Evolutionary conservation across 1,140 invertebrate species (phyloP), one percentile per base, ranked within the genome.

Genomic region (Drosophila malerkotliana): DNA sequence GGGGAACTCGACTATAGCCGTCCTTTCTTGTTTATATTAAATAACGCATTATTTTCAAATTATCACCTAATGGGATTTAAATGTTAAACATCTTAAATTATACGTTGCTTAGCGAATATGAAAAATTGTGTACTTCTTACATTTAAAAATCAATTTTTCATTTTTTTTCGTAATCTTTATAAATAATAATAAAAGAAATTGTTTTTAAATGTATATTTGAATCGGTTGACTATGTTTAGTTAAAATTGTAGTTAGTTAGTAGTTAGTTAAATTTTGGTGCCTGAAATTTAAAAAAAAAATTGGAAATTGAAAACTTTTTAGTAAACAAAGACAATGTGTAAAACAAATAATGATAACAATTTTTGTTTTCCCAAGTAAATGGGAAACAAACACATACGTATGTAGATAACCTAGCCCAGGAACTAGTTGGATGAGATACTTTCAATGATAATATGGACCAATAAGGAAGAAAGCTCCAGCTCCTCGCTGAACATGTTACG

Each of bases 401-500:
- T 15, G 39, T 41, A 14, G n/a, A 14, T 14, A 34, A 34, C 32
- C 9, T 34, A 10, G 2, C 32, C 6, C 8, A 8, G 21, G 3
- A 21, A 6, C 21, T 81, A 80, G 6, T 63, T 57, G 12, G 61
- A 12, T 26, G 63, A 28, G 18, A 51, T 47, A 71, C 64, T 78
- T 14, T 51, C 14, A 21, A 87, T 78, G 12, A 63, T 77, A 21
- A 98, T 93, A 92, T 98, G 96, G 28, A 18, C 18, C 18, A 18
- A 18, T 18, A 18, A 18, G 18, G 18, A 18, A 18, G 18, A 18
- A 18, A 18, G 18, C 18, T 18, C 18, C 18, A 18, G 18, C 18
- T 18, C 18, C 18, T 18, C 18, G 18, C 18, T 18, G 18, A 18
- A 18, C 18, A 1, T 18, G 18, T 18, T 18, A 18, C 18, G 1